Conservation (phyloP, 1,140 invertebrate genomes). For the Centruroides vittatus region DNA sequence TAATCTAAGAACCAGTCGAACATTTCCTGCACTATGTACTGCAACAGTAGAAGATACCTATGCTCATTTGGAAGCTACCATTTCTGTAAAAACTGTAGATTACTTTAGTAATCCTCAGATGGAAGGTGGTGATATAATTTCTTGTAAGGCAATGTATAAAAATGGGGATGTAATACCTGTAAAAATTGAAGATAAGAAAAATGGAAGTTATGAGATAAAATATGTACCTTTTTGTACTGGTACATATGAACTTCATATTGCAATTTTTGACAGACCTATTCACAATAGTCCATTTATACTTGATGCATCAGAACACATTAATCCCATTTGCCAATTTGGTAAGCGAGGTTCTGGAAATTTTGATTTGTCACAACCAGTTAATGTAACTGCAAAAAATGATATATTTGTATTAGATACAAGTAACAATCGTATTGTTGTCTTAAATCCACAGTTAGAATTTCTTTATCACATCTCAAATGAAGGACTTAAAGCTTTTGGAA, state of each 20-base stretch:
- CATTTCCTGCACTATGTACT: slow-evolving; percentile 53
- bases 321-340: slow-evolving; percentile 56
- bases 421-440: slow-evolving; percentile 68
- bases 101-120: slow-evolving; percentile 63
- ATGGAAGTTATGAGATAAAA: slow-evolving; percentile 57
- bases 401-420: slow-evolving; percentile 79
- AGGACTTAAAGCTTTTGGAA: slow-evolving; percentile 62
- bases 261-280: slow-evolving; percentile 71
- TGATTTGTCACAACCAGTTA: slow-evolving; percentile 71
- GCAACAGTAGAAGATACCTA: slow-evolving; percentile 21
- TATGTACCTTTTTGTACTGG: slow-evolving; percentile 40
- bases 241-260: slow-evolving; percentile 50
- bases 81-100: slow-evolving; percentile 58
- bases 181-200: slow-evolving; percentile 55
- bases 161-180: slow-evolving; percentile 20
- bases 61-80: slow-evolving; percentile 51
- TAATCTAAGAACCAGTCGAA: slow-evolving; percentile 61
- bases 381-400: slow-evolving; percentile 48
- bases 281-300: slow-evolving; percentile 63
- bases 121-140: slow-evolving; percentile 70
- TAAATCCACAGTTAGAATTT: slow-evolving; percentile 49
- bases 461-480: slow-evolving; percentile 58
- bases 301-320: slow-evolving; percentile 56
- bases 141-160: slow-evolving; percentile 36
- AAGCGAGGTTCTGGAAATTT: slow-evolving; percentile 53